Base-by-base conservation (phyloP, 2,888 invertebrate species). In the Nineta flava region DNA sequence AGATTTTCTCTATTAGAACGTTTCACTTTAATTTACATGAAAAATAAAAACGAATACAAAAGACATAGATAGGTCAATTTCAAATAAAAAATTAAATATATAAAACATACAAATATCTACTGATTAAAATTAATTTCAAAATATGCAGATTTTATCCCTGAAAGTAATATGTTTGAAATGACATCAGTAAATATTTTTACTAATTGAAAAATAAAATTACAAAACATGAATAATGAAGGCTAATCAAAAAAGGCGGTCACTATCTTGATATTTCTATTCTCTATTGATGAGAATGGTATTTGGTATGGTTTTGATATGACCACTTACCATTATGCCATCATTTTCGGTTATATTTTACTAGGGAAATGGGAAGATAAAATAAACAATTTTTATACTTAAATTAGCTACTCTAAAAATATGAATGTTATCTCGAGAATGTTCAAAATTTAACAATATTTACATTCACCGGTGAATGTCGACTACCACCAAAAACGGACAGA, bases 261-360 rank as follows among this genome's bases (percentile, higher is more conserved):
- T 38, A 38, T 15, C n/a, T 38, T 15, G 7, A 38, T 38, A 13
- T 13, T 38, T 38, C 38, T 38, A 38, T n/a, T 38, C 38, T n/a
- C 38, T 38, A 38, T 38, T n/a, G 38, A 38, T 38, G 38, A 38
- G 38, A 38, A 38, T 44, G 13, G 12, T 12, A 16, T 26, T 21
- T 21, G 44, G 10, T 26, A n/a, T 19, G 26, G 6, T 26, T 19
- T 26, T 58, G 58, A 58, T 61, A 63, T 62, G 63, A 62, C 60
- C 61, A 65, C 64, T 65, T 62, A 64, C 64, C 63, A 59, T 53
- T 53, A 55, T 59, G 56, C 59, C 63, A 63, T 65, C 64, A 63
- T 60, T 65, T 62, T 58, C 59, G 58, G 57, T 59, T 61, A 59
- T 60, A 56, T 62, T 58, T 59, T 49, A 49, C 53, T 53, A 53